Base-by-base conservation (phyloP, 2,113 vertebrate genomes). In the Zosterops hypoxanthus region DNA sequence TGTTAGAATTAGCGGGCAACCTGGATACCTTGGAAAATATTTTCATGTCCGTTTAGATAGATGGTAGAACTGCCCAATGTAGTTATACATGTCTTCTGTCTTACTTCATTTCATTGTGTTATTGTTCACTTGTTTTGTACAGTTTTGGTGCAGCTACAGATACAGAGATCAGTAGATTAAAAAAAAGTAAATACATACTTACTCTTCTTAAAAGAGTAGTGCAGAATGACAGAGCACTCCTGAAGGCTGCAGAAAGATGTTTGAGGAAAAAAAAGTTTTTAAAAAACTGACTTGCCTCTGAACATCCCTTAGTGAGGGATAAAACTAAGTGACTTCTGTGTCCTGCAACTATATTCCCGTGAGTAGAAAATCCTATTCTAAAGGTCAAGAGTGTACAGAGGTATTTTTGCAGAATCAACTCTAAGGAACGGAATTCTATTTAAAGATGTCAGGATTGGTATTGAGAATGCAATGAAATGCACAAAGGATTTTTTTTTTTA, bases 401-500 rank as follows among this genome's bases (percentile, higher is more conserved):
- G 10, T 66, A 20, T 64, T 92, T 90, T 89, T 75, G 31, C 70
- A 94, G 76, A 91, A 76, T 91, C 49, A 82, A 41, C 53, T 34
- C 49, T 34, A 60, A 71, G 6, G 46, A n/a, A 69, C 61, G 61
- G n/a, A 88, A 46, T 88, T 88, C 46, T 92, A 4, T 87, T 60
- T 52, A 39, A 65, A 79, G 33, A 76, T 75, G 5, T 59, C 69
- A 85, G 57, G 68, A 49, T 34, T 79, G 6, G 9, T 79, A 72
- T 8, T 80, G 46, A 57, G 50, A 46, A 49, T 25, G 36, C 0
- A 2, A 71, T 76, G 12, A 94, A 87, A 66, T 68, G 20, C 44
- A 84, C 39, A 71, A 60, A 82, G 22, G 39, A 63, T 47, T 6
- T 66, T 25, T 86, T 44, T 44, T 88, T 73, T 29, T 3, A 14